phyloP scores from a whole-genome alignment of 2,888 invertebrate species.

The Gibbula magus region DNA sequence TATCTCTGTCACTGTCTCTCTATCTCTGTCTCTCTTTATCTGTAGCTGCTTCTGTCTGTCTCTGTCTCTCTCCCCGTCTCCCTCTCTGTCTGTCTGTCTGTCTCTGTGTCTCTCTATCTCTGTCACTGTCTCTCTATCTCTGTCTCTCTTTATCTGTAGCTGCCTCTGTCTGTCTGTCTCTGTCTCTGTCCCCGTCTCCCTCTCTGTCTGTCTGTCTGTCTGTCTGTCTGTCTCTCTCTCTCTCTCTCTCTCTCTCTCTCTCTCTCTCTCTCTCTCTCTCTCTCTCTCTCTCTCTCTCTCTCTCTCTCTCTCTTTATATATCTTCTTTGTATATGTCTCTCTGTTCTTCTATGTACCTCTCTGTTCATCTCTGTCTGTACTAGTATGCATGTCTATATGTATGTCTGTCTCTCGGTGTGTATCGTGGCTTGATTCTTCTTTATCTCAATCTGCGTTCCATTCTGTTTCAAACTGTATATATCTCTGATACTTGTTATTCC shows the following conservation, averaged over 20 bases:
- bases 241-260: constrained; percentile 10
- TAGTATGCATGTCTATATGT: not conserved
- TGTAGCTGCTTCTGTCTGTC: not conserved
- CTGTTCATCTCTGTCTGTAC: not conserved
- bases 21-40: not conserved
- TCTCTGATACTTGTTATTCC: too few relatives aligned
- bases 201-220: constrained; percentile 7
- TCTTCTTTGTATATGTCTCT: not conserved
- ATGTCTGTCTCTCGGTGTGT: not conserved
- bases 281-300: not conserved
- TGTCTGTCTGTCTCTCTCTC: constrained; percentile 3
- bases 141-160: not conserved
- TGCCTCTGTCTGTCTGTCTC: constrained; percentile 9
- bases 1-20: too few relatives aligned
- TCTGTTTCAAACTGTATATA: too few relatives aligned
- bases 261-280: not conserved
- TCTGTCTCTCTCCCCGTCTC: not conserved
- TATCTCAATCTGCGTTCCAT: too few relatives aligned
- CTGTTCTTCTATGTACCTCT: not conserved
- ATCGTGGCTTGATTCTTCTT: too few relatives aligned
- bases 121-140: not conserved
- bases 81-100: not conserved
- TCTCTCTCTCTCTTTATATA: not conserved
- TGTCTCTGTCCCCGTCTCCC: constrained; percentile 9
- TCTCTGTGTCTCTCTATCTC: not conserved